Conservation (phyloP, 2,797 vertebrate species). For the Uromys caudimaculatus region DNA sequence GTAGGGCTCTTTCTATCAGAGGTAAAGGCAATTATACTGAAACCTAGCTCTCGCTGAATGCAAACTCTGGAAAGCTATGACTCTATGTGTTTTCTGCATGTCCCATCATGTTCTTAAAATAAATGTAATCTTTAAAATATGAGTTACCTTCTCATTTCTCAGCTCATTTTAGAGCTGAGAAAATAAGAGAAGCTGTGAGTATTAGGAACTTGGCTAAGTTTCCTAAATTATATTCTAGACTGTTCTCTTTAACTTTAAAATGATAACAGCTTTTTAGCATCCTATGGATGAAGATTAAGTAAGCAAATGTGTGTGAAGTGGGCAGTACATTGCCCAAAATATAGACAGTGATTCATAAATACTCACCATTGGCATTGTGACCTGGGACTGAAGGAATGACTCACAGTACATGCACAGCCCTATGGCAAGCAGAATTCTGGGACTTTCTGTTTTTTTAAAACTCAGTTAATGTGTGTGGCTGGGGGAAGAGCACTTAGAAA, state of each 20-base stretch:
- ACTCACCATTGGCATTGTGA: no score
- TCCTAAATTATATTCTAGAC: not conserved
- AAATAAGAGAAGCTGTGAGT: not conserved
- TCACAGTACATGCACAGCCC: rapidly evolving
- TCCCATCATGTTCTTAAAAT: conserved; percentile 25
- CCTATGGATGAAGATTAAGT: not conserved
- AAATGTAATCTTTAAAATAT: conserved; percentile 32
- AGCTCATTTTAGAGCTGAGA: not conserved
- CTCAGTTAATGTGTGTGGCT: not conserved
- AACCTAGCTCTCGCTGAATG: not conserved
- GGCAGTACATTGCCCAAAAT: not conserved
- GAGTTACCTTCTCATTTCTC: not conserved
- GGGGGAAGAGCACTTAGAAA: not conserved
- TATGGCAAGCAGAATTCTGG: not conserved
- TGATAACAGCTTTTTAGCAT: not conserved
- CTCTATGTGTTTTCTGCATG: not conserved
- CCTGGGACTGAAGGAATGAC: not conserved
- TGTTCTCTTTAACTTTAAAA: conserved; percentile 29
- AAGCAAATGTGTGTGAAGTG: not conserved
- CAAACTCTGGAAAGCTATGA: not conserved
- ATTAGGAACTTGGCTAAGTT: conserved; percentile 20
- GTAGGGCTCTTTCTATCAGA: not conserved
- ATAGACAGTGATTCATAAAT: not conserved
- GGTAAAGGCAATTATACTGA: not conserved
- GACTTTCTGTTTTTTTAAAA: not conserved